These are phyloP conservation scores for Craseonycteris thonglongyai DNA, from an alignment of 2,113 vertebrate genomes.

Conservation along the genomic window DNA sequence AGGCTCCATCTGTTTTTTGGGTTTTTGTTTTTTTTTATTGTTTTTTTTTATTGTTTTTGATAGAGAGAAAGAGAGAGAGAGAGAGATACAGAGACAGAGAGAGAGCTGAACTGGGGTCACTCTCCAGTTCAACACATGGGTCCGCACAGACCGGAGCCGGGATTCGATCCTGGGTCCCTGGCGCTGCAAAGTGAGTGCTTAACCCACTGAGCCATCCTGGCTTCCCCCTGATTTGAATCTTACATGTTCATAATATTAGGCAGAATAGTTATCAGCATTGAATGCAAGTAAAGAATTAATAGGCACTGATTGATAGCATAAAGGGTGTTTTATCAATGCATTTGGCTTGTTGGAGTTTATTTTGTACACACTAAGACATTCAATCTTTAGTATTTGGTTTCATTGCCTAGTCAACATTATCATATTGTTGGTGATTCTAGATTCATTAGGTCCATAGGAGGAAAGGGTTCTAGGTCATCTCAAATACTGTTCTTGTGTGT, in stretches of 20 bases:
- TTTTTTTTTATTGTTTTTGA: no score
- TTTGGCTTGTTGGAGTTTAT: not conserved
- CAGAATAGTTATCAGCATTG: not conserved
- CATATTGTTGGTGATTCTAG: not conserved
- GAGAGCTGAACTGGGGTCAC: no score
- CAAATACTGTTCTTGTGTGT: not conserved
- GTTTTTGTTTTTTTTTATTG: no score
- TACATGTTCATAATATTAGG: not conserved
- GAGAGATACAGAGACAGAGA: no score
- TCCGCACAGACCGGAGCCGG: no score
- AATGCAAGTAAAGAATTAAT: not conserved
- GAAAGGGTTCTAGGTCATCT: not conserved
- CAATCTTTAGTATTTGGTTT: not conserved
- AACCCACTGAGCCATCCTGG: no score
- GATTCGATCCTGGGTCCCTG: no score
- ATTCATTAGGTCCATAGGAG: not conserved
- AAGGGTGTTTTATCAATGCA: not conserved
- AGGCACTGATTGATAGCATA: not conserved
- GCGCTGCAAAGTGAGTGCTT: no score
- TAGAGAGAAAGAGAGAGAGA: no score
- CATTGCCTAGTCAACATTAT: not conserved
- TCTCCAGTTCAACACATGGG: no score
- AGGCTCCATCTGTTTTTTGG: no score
- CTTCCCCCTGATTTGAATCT: not conserved
- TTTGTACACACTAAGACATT: not conserved